A percentile compares a stretch with the other conserved stretches of the same genome.
Evolutionary conservation across 2,113 vertebrate species (phyloP).

Genomic region (Struthio camelus): DNA sequence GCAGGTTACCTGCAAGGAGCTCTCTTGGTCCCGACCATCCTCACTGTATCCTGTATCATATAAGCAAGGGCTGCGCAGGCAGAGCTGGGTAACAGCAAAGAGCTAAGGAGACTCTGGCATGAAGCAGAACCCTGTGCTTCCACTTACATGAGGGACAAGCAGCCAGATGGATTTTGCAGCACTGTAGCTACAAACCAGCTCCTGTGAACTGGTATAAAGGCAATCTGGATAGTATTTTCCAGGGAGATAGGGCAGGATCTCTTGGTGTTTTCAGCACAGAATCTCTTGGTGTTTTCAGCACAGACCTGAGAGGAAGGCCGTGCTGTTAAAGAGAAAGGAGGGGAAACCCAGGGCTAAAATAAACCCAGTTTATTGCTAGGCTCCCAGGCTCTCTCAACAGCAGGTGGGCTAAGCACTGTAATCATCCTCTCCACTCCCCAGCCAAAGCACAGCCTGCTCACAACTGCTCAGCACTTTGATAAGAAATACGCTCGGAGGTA

Average conservation of each 20-base stretch:
- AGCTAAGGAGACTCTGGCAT: accelerated
- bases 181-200: neutral
- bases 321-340: neutral
- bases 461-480: neutral
- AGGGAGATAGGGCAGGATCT: neutral
- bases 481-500: neutral
- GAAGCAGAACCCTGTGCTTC: neutral
- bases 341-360: neutral
- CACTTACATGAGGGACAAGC: neutral
- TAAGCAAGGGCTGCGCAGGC: neutral
- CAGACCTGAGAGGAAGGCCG: neutral
- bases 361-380: neutral
- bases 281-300: neutral
- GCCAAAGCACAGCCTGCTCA: neutral
- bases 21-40: accelerated
- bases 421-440: neutral
- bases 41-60: neutral
- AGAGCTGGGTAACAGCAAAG: neutral
- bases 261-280: neutral
- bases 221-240: neutral
- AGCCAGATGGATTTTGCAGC: neutral
- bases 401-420: neutral
- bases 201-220: neutral
- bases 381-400: neutral
- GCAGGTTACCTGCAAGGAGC: neutral